These are phyloP conservation scores for Momotus momota DNA, from an alignment of 2,797 vertebrate genomes.

Conservation along the genomic window DNA sequence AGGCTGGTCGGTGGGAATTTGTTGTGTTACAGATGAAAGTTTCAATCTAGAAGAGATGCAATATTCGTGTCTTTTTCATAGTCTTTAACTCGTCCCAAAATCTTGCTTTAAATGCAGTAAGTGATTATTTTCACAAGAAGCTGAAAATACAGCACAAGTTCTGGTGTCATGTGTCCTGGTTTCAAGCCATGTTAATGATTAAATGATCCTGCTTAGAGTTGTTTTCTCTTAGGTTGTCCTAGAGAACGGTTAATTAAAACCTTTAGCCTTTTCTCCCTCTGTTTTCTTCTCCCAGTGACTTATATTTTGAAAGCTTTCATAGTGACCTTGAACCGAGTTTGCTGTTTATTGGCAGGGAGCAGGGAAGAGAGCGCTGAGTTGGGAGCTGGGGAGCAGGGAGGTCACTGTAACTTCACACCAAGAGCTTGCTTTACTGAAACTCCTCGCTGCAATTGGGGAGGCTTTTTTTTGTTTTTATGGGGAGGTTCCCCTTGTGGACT, in stretches of 20 bases:
- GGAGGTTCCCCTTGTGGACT: not conserved
- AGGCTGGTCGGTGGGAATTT: not conserved
- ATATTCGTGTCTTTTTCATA: not conserved
- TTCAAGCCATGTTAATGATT: constrained; percentile 5
- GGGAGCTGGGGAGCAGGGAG: not conserved
- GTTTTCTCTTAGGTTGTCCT: not conserved
- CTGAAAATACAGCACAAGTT: not conserved
- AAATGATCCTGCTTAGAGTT: not conserved
- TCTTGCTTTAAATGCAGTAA: not conserved
- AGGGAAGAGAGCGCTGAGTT: not conserved
- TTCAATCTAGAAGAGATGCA: not conserved
- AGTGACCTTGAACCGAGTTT: not conserved
- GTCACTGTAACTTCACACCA: not conserved
- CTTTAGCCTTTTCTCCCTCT: not conserved
- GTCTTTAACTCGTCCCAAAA: not conserved
- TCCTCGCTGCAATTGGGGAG: not conserved
- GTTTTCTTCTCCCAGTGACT: not conserved
- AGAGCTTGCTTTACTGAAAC: not conserved
- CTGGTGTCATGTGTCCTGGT: not conserved
- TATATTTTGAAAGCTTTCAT: constrained; percentile 29
- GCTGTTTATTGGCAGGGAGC: not conserved
- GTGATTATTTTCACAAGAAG: not conserved
- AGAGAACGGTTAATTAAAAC: constrained; percentile 39
- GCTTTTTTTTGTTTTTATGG: not conserved
- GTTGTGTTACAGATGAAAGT: not conserved